A percentile compares a stretch with the other conserved stretches of the same genome.
These are phyloP conservation scores for Triplophysa rosa DNA, from an alignment of 2,113 vertebrate species.

Conservation along the genomic window DNA sequence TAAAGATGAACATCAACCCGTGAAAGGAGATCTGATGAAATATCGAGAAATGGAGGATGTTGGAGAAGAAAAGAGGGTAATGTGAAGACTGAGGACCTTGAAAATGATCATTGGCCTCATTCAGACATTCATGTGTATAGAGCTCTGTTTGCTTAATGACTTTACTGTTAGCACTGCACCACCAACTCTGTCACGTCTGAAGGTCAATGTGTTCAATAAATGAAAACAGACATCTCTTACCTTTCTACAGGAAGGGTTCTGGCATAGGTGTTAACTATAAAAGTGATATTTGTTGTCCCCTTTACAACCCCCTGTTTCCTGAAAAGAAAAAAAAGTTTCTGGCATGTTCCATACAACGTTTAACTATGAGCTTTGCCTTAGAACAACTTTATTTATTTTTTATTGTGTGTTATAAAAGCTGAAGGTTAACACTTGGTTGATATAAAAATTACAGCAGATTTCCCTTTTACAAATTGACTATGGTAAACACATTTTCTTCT, in stretches of 20 bases:
- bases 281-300: neutral
- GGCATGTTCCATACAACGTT: neutral
- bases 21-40: no score
- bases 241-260: neutral
- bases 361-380: neutral
- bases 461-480: no score
- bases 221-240: neutral
- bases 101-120: slow-evolving; percentile 11
- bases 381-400: neutral
- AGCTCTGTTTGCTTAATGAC: slow-evolving; percentile 52
- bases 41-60: neutral
- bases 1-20: neutral
- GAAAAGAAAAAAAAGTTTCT: neutral
- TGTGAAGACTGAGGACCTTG: slow-evolving; percentile 29
- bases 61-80: neutral
- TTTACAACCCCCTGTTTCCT: neutral
- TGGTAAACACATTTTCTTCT: no score
- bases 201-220: slow-evolving; percentile 35
- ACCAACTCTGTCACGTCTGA: slow-evolving; percentile 46
- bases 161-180: slow-evolving; percentile 45
- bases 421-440: neutral
- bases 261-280: neutral
- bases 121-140: slow-evolving; percentile 50
- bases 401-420: neutral
- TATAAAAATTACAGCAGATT: no score